phyloP scores from a whole-genome alignment of 2,797 vertebrate species.

The Falco columbarius region DNA sequence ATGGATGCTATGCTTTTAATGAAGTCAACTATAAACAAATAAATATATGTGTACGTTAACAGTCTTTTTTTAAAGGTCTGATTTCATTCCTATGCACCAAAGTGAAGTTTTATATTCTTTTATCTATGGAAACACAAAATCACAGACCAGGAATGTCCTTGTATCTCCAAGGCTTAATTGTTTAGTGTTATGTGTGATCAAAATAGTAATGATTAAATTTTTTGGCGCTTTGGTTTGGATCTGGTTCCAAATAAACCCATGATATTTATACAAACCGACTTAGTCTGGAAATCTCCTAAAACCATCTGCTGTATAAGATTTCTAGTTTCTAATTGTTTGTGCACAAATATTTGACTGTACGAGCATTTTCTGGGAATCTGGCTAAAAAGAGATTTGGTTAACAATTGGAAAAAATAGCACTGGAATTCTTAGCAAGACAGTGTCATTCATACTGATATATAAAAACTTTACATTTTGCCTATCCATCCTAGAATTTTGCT shows the following conservation, averaged over 20 bases:
- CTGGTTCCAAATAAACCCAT: slow-evolving; percentile 10
- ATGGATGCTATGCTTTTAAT: neutral
- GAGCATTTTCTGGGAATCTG: neutral
- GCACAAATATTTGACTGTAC: neutral
- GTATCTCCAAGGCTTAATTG: slow-evolving; percentile 6
- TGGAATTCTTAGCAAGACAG: neutral
- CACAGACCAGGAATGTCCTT: neutral
- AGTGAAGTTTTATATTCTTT: neutral
- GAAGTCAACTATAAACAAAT: neutral
- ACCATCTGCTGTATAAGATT: neutral
- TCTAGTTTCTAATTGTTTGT: neutral
- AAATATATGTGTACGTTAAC: neutral
- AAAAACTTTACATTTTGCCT: neutral
- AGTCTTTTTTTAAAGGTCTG: neutral
- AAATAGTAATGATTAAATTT: slow-evolving; percentile 43
- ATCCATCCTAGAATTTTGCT: neutral
- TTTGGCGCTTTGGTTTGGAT: slow-evolving; percentile 38
- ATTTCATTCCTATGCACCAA: neutral
- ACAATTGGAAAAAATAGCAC: neutral
- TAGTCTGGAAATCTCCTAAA: slow-evolving; percentile 6
- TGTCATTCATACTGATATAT: neutral
- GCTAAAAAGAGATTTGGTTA: neutral
- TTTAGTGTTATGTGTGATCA: slow-evolving; percentile 6
- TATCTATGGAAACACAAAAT: neutral
- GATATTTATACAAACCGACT: slow-evolving; percentile 44